These are phyloP conservation scores for Rotaria macrura DNA, from an alignment of 2,888 invertebrate genomes.

Conservation along the genomic window DNA sequence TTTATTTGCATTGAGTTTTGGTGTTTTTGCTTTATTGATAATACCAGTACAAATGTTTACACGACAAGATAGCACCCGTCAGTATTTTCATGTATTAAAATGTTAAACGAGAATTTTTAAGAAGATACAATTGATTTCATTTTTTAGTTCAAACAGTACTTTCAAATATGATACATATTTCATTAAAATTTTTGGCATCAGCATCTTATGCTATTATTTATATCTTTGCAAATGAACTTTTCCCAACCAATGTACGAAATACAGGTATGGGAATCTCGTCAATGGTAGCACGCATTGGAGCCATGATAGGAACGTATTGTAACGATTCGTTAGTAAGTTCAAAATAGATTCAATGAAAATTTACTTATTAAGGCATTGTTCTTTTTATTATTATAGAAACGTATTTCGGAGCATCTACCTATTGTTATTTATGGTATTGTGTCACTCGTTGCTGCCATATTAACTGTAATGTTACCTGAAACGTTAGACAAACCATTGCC, in stretches of 20 bases:
- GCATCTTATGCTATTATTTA: slow-evolving; percentile 29
- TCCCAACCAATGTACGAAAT: slow-evolving; percentile 32
- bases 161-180: not conserved
- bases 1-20: slow-evolving; percentile 57
- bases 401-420: not conserved
- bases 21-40: slow-evolving; percentile 3
- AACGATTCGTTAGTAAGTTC: not conserved
- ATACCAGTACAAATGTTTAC: not conserved
- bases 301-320: not conserved
- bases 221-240: slow-evolving; percentile 30
- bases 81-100: too few relatives aligned
- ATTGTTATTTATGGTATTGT: not conserved
- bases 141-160: not conserved
- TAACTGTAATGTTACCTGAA: slow-evolving; percentile 21
- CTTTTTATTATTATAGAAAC: not conserved
- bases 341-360: not conserved
- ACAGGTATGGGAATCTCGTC: slow-evolving; percentile 26
- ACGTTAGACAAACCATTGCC: slow-evolving; percentile 20
- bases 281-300: slow-evolving; percentile 26
- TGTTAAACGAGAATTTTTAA: too few relatives aligned
- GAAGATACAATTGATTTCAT: too few relatives aligned
- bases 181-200: slow-evolving; percentile 28
- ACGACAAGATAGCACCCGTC: not conserved
- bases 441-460: not conserved
- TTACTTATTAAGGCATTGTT: not conserved